Conservation (phyloP, 2,113 vertebrate species). For the Pteropus alecto region DNA sequence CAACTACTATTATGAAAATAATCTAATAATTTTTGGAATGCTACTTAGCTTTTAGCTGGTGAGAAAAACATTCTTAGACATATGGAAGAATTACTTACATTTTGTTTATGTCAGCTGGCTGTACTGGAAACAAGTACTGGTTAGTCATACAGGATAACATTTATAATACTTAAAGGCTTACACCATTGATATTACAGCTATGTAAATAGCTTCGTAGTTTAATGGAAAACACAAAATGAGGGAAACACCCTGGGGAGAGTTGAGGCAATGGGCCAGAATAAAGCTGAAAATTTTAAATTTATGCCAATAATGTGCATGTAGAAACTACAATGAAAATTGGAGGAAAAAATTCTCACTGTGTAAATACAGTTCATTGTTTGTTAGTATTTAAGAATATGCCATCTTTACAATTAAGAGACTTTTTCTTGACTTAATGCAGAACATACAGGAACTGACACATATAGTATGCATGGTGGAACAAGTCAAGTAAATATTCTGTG, state of each 20-base stretch:
- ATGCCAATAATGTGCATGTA: not conserved
- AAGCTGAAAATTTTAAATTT: conserved; percentile 13
- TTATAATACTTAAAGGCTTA: conserved; percentile 24
- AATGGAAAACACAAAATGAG: conserved; percentile 3
- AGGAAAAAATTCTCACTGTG: not conserved
- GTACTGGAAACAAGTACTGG: not conserved
- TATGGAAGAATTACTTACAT: not conserved
- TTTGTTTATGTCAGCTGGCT: not conserved
- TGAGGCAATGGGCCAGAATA: not conserved
- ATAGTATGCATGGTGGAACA: not conserved
- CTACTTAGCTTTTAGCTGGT: not conserved
- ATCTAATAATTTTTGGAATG: not conserved
- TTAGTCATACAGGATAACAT: not conserved
- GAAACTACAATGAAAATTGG: not conserved
- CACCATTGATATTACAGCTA: not conserved
- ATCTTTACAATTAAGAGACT: not conserved
- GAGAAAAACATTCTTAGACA: not conserved
- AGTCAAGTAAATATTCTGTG: not conserved
- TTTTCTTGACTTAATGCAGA: not conserved
- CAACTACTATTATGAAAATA: conserved; percentile 5
- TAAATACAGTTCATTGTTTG: conserved; percentile 15
- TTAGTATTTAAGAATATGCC: not conserved
- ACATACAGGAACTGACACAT: not conserved
- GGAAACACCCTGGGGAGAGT: not conserved
- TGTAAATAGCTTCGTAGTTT: not conserved